Conservation (phyloP, 2,113 vertebrate genomes). For the Phrynocephalus versicolor region DNA sequence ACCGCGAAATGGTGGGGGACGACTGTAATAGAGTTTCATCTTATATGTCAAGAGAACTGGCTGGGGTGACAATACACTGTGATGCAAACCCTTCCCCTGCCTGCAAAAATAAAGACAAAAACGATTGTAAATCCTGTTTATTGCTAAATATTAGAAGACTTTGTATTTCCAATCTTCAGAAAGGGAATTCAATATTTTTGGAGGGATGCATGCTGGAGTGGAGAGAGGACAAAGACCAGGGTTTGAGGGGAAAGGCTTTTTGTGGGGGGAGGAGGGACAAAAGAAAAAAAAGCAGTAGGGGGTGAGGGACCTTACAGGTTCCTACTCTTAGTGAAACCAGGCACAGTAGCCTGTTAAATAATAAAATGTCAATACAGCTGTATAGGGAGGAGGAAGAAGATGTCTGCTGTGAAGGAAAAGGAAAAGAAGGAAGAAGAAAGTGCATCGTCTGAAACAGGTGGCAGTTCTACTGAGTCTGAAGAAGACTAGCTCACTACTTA, state of each 20-base stretch:
- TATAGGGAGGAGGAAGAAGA: not conserved
- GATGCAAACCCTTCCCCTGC: no score
- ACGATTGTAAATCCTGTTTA: no score
- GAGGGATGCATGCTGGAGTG: no score
- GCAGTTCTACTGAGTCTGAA: not conserved
- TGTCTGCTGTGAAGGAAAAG: not conserved
- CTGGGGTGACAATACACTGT: no score
- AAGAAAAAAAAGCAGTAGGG: not conserved
- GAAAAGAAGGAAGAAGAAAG: not conserved
- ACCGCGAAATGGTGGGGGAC: no score
- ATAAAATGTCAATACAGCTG: slow-evolving; percentile 14
- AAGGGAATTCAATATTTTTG: no score
- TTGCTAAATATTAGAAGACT: no score
- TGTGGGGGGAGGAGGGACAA: not conserved
- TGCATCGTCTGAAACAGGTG: not conserved
- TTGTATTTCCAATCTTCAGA: no score
- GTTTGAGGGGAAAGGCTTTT: no score
- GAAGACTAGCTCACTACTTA: not conserved
- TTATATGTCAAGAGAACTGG: no score
- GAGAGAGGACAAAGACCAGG: not conserved
- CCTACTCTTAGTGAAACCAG: not conserved
- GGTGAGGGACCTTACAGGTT: not conserved
- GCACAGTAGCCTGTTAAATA: not conserved
- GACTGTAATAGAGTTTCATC: no score
- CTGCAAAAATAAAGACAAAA: no score